Percentiles rank a stretch among this genome's conserved stretches.
Evolutionary conservation across 1,140 invertebrate genomes (phyloP).

Genomic region (Aplysia californica): DNA sequence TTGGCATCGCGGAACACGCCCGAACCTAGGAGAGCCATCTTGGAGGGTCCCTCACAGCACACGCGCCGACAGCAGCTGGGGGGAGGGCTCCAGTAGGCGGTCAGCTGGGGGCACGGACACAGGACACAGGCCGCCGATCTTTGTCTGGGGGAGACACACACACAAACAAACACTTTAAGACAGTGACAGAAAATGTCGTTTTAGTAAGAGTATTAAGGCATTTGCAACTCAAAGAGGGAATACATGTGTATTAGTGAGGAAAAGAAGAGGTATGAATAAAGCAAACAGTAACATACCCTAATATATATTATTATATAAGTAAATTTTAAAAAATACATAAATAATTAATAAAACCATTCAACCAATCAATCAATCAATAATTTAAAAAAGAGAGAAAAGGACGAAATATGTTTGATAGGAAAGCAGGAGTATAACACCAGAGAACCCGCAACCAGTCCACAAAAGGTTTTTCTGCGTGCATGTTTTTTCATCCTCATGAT

Average conservation of each 20-base stretch:
- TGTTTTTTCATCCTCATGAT: too few species aligned
- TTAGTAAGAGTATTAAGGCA: too few species aligned
- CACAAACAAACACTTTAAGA: too few species aligned
- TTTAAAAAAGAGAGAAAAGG: too few species aligned
- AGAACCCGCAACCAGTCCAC: too few species aligned
- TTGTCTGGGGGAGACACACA: neutral
- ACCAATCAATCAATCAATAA: too few species aligned
- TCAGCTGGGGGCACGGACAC: slow-evolving; percentile 9
- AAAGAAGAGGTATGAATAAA: neutral
- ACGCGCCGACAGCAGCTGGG: neutral
- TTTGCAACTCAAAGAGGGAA: neutral
- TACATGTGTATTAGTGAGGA: neutral
- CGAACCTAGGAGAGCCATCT: slow-evolving; percentile 33
- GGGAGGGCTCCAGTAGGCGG: slow-evolving; percentile 18
- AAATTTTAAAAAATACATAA: neutral
- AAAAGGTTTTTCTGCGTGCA: too few species aligned
- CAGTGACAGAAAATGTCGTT: too few species aligned
- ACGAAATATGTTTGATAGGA: too few species aligned
- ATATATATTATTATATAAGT: neutral
- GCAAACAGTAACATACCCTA: neutral
- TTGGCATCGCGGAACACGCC: slow-evolving; percentile 39
- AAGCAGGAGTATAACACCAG: too few species aligned
- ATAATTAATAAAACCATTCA: too few species aligned
- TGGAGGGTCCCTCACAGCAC: neutral
- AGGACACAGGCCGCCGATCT: neutral